phyloP scores from a whole-genome alignment of 2,888 invertebrate genomes.

The Ennomos erosarius region DNA sequence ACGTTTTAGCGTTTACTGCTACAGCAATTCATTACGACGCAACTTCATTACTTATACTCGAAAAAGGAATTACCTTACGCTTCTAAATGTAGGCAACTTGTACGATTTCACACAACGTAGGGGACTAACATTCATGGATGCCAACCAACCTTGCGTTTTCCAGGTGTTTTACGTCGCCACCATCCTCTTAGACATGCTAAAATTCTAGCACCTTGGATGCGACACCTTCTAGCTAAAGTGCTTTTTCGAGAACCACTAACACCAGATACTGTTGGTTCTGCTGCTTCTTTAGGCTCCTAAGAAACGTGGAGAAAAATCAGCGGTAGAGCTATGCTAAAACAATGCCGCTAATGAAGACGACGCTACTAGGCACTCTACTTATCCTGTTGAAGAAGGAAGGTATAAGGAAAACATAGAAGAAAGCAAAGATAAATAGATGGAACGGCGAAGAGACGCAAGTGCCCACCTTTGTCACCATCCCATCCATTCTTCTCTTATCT shows the following conservation, averaged over 20 bases:
- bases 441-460: too few species aligned
- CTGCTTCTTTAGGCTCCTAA: slow-evolving; percentile 48
- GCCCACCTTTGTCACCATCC: too few species aligned
- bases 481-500: too few species aligned
- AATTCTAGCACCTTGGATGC: slow-evolving; percentile 66
- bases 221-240: slow-evolving; percentile 64
- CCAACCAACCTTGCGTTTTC: slow-evolving; percentile 61
- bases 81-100: too few species aligned
- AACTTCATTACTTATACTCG: slow-evolving; percentile 1
- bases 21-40: background rate
- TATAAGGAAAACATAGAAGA: too few species aligned
- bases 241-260: slow-evolving; percentile 59
- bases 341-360: too few species aligned
- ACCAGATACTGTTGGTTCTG: slow-evolving; percentile 53
- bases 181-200: slow-evolving; percentile 71
- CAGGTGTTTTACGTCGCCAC: slow-evolving; percentile 66
- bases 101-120: too few species aligned
- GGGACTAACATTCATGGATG: background rate
- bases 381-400: too few species aligned
- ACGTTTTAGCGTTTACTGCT: slow-evolving; percentile 10
- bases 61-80: too few species aligned
- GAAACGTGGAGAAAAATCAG: background rate
- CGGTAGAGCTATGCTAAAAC: too few species aligned
- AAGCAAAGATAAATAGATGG: too few species aligned
- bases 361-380: too few species aligned